Percentiles rank a stretch among this genome's conserved stretches.
Evolutionary conservation across 2,113 vertebrate genomes (phyloP).

Genomic region (Typhlomys cinereus): DNA sequence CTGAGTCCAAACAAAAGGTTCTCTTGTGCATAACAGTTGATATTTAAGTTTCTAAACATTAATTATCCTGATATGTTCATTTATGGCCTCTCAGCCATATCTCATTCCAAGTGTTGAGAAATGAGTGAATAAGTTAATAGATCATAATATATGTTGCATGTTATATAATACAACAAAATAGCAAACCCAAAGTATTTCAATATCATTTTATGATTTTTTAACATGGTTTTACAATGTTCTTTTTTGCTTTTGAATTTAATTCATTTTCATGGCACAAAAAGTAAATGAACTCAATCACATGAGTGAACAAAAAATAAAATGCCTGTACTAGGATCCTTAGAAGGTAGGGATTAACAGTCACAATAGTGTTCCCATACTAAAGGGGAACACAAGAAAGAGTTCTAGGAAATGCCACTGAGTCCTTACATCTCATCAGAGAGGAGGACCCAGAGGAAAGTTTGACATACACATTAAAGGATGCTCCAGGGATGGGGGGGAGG

Average conservation of each 20-base stretch:
- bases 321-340: no score
- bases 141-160: neutral
- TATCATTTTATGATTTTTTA: neutral
- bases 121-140: neutral
- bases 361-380: no score
- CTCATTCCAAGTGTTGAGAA: neutral
- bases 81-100: neutral
- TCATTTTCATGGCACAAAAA: conserved; percentile 14
- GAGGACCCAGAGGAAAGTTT: no score
- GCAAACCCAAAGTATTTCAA: neutral
- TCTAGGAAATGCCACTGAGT: no score
- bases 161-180: neutral
- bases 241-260: neutral
- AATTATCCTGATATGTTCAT: neutral
- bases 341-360: no score
- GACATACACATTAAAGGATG: no score
- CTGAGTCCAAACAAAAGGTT: neutral
- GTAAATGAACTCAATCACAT: neutral
- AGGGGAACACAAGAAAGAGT: no score
- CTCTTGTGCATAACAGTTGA: neutral
- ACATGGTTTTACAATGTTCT: neutral
- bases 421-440: no score
- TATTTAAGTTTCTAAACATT: neutral
- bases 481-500: no score
- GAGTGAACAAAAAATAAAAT: neutral